phyloP scores from a whole-genome alignment of 2,113 vertebrate species.

The Sylvietta virens region DNA sequence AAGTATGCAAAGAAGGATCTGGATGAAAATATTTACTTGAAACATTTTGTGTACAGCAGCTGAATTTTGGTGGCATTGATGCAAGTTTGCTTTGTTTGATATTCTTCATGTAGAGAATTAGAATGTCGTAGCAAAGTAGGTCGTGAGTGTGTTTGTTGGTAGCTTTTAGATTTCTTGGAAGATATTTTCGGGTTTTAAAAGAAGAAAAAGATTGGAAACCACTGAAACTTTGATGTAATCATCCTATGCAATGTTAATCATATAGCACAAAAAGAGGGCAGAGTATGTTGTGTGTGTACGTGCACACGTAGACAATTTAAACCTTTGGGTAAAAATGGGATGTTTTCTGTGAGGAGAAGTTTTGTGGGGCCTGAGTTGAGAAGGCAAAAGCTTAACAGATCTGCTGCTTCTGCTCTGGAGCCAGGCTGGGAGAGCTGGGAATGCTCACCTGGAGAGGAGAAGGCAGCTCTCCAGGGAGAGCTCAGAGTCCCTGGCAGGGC shows the following conservation, averaged over 20 bases:
- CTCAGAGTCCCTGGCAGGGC: not conserved
- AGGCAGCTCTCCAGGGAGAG: not conserved
- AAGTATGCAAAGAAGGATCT: not conserved
- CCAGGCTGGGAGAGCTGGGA: not conserved
- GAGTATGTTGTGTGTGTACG: not conserved
- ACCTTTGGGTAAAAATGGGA: not conserved
- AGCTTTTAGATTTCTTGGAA: not conserved
- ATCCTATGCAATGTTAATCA: fast-evolving
- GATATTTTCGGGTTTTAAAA: not conserved
- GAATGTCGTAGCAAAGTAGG: not conserved
- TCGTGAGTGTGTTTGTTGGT: not conserved
- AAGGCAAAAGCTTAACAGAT: not conserved
- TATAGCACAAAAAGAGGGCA: not conserved
- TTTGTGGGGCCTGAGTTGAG: not conserved
- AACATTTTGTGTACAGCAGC: not conserved
- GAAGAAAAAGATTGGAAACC: not conserved
- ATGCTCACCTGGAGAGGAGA: not conserved
- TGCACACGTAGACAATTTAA: fast-evolving
- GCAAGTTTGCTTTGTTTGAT: not conserved
- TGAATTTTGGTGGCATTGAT: not conserved
- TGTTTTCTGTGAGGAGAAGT: not conserved
- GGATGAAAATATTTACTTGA: not conserved
- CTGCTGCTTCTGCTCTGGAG: not conserved
- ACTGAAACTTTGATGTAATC: not conserved
- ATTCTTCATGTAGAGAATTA: not conserved